Conservation (phyloP, 2,113 vertebrate species). For the Rhagologus leucostigma region DNA sequence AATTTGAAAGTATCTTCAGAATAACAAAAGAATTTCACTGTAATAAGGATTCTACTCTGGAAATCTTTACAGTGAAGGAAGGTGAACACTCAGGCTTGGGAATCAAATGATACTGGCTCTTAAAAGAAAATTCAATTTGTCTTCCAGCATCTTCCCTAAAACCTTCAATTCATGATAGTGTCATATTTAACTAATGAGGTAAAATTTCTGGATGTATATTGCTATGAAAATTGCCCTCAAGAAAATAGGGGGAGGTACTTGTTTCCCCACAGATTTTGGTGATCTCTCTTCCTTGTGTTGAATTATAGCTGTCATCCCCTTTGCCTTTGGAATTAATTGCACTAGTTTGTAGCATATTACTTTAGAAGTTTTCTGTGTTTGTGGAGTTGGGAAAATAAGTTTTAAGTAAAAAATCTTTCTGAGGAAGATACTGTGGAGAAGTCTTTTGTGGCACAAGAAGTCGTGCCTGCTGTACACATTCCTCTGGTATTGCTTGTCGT, state of each 20-base stretch:
- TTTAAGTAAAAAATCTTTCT: not conserved
- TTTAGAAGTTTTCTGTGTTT: not conserved
- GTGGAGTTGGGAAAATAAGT: not conserved
- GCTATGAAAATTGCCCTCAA: not conserved
- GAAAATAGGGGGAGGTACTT: not conserved
- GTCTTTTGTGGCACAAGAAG: not conserved
- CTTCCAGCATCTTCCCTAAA: not conserved
- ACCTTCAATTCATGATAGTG: not conserved
- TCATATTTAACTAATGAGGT: not conserved
- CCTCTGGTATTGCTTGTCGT: not conserved
- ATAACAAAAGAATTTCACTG: not conserved
- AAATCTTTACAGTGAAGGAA: not conserved
- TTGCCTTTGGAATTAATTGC: not conserved
- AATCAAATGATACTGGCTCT: not conserved
- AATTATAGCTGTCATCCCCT: not conserved
- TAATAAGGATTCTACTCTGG: not conserved
- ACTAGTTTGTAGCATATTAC: not conserved
- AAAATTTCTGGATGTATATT: not conserved
- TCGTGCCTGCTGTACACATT: not conserved
- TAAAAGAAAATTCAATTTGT: not conserved
- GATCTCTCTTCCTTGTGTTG: not conserved
- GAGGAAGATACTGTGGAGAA: not conserved
- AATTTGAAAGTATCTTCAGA: not conserved
- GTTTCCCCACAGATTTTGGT: not conserved
- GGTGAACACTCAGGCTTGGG: not conserved